phyloP scores from a whole-genome alignment of 2,113 vertebrate genomes.

The Collichthys lucidus region DNA sequence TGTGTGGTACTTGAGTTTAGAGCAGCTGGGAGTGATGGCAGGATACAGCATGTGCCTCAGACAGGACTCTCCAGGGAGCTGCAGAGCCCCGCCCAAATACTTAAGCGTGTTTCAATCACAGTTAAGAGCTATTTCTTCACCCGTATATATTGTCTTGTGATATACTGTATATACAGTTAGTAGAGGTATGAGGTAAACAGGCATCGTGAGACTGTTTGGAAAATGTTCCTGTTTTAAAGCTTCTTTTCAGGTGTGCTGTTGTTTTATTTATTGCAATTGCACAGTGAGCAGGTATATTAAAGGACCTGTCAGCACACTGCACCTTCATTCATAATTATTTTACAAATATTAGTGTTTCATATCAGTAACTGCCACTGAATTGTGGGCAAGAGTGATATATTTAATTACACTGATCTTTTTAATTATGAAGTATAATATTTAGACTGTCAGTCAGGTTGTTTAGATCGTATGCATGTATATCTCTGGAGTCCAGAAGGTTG shows the following conservation, averaged over 20 bases:
- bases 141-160: neutral
- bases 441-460: too few species aligned
- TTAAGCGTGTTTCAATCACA: neutral
- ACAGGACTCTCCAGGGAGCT: slow-evolving; percentile 67
- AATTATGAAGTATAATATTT: neutral
- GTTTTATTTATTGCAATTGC: neutral
- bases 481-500: too few species aligned
- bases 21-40: slow-evolving; percentile 79
- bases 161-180: neutral
- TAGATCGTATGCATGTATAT: too few species aligned
- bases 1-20: slow-evolving; percentile 18
- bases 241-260: neutral
- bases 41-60: slow-evolving; percentile 76
- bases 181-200: neutral
- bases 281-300: neutral
- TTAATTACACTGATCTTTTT: neutral
- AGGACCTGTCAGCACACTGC: neutral
- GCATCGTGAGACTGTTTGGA: neutral
- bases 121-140: neutral
- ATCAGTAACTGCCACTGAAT: neutral
- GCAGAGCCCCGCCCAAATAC: slow-evolving; percentile 35
- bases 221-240: neutral
- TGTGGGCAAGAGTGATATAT: neutral
- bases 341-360: neutral
- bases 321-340: neutral